phyloP scores from a whole-genome alignment of 2,113 vertebrate species.

The Nothobranchius furzeri region DNA sequence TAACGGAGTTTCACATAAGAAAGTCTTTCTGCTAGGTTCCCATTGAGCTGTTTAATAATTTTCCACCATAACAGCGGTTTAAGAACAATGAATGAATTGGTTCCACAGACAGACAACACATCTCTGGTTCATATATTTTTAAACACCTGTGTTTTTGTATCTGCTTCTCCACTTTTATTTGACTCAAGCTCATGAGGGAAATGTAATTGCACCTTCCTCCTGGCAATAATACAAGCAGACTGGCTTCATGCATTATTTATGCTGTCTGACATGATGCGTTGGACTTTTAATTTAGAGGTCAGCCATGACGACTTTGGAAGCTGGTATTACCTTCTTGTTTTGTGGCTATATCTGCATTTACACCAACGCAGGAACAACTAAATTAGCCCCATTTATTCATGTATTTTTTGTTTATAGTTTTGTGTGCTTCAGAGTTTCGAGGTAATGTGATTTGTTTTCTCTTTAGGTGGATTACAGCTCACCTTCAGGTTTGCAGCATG shows the following conservation, averaged over 20 bases:
- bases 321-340: conserved; percentile 42
- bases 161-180: conserved; percentile 10
- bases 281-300: conserved; percentile 77
- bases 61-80: neutral
- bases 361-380: too few species aligned
- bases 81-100: neutral
- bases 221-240: conserved; percentile 64
- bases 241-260: conserved; percentile 73
- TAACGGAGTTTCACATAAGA: conserved; percentile 6
- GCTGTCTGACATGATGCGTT: conserved; percentile 44
- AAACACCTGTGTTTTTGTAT: neutral
- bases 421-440: neutral
- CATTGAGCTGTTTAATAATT: conserved; percentile 15
- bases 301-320: conserved; percentile 44
- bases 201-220: conserved; percentile 70
- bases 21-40: conserved; percentile 24
- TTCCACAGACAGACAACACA: conserved; percentile 17
- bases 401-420: neutral
- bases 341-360: too few species aligned
- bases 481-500: conserved; percentile 23
- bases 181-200: conserved; percentile 57
- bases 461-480: neutral
- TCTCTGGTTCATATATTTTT: neutral
- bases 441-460: conserved; percentile 20
- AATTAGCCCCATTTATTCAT: too few species aligned